Conservation (phyloP, 2,113 vertebrate genomes). For the Climacteris rufus region DNA sequence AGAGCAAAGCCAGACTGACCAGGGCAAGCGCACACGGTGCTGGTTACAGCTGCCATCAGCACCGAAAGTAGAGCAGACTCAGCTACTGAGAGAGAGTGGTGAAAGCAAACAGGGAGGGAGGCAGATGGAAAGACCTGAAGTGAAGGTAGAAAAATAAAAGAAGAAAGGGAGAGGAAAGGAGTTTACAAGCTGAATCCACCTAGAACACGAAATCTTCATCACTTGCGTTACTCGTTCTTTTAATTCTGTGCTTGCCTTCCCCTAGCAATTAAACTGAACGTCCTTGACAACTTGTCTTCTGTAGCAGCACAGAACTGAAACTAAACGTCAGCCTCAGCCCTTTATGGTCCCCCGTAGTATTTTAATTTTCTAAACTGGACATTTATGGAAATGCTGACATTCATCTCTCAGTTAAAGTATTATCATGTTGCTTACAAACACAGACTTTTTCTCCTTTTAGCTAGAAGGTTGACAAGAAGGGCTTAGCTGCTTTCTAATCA, state of each 20-base stretch:
- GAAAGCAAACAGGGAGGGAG: neutral
- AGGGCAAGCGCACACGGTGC: neutral
- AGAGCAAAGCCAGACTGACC: neutral
- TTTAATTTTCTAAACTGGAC: slow-evolving; percentile 50
- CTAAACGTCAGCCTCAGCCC: neutral
- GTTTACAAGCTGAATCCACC: neutral
- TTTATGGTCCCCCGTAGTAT: slow-evolving; percentile 5
- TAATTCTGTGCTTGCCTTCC: slow-evolving; percentile 22
- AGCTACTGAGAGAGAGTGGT: neutral
- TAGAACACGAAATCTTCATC: neutral
- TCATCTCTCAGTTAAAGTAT: slow-evolving; percentile 13
- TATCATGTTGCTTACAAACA: slow-evolving; percentile 29
- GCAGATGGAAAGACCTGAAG: neutral
- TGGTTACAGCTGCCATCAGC: neutral
- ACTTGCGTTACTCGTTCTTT: neutral
- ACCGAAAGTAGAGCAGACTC: neutral
- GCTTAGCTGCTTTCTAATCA: slow-evolving; percentile 19
- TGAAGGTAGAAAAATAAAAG: neutral
- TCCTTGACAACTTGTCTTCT: slow-evolving; percentile 30
- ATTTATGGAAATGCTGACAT: slow-evolving; percentile 58
- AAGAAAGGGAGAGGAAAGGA: neutral
- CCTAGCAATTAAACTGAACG: slow-evolving; percentile 15
- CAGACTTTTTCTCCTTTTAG: neutral
- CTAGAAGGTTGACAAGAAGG: slow-evolving; percentile 25
- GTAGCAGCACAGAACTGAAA: slow-evolving; percentile 2